Conservation (phyloP, 2,113 vertebrate genomes). For the Fulica atra region DNA sequence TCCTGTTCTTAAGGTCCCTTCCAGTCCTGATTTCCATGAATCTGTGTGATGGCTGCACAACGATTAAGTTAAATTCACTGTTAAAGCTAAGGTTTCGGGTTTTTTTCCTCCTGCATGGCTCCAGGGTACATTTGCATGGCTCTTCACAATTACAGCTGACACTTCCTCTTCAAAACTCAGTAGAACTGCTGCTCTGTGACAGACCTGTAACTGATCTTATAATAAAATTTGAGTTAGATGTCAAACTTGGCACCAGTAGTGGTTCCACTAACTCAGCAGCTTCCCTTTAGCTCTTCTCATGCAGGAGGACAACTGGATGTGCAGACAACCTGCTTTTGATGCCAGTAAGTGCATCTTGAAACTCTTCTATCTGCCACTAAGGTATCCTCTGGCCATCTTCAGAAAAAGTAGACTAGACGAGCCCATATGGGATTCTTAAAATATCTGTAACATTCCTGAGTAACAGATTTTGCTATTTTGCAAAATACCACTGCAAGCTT, state of each 20-base stretch:
- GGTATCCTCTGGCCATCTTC: background rate
- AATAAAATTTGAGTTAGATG: background rate
- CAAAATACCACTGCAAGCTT: slow-evolving; percentile 9
- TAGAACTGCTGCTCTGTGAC: background rate
- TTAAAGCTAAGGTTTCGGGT: background rate
- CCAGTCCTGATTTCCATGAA: background rate
- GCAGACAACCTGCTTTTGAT: background rate
- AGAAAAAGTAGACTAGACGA: background rate
- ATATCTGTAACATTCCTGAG: slow-evolving; percentile 5
- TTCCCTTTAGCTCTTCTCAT: background rate
- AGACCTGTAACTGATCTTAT: background rate
- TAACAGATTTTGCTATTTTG: slow-evolving; percentile 31
- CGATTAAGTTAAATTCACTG: background rate
- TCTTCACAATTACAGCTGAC: slow-evolving; percentile 12
- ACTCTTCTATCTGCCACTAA: background rate
- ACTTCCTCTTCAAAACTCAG: background rate
- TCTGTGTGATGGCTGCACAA: background rate
- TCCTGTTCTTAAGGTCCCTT: background rate
- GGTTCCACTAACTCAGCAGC: background rate
- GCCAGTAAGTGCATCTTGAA: background rate
- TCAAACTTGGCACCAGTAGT: background rate
- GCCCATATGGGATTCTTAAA: slow-evolving; percentile 23
- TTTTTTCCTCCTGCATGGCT: background rate
- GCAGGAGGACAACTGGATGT: background rate
- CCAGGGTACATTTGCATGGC: background rate